Percentiles rank a stretch among this genome's conserved stretches.
Conservation (phyloP, 2,797 vertebrate genomes). For the Octomys mimax region DNA sequence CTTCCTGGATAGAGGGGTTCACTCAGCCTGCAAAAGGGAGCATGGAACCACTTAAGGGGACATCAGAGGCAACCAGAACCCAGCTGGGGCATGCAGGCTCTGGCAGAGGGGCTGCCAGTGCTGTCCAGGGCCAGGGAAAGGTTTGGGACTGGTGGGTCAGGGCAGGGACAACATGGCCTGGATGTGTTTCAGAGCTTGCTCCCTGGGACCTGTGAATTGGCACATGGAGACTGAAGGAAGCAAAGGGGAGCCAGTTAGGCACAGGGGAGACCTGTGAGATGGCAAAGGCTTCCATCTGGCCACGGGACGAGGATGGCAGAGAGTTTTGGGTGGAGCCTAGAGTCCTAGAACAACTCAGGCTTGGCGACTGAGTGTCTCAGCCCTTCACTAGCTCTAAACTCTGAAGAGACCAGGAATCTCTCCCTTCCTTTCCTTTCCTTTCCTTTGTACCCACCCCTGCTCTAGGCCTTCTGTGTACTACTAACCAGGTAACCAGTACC, state of each 20-base stretch:
- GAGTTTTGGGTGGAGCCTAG: not conserved
- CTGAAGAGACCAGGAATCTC: not conserved
- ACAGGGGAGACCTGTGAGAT: rapidly evolving
- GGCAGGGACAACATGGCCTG: not conserved
- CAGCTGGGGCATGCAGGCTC: rapidly evolving
- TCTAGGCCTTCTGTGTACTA: not conserved
- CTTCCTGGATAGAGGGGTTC: not conserved
- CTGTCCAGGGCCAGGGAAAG: not conserved
- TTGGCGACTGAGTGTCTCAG: not conserved
- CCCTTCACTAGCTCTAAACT: not conserved
- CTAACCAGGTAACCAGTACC: not conserved
- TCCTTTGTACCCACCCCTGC: not conserved
- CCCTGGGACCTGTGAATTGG: not conserved
- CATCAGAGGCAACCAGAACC: not conserved
- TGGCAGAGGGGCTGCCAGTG: not conserved
- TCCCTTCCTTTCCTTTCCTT: not conserved
- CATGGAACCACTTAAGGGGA: not conserved
- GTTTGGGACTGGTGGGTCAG: not conserved
- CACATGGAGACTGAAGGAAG: not conserved
- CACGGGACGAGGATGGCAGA: not conserved
- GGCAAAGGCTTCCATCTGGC: rapidly evolving
- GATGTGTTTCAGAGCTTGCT: not conserved
- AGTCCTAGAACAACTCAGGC: not conserved
- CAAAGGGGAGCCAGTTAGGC: not conserved
- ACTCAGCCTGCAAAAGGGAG: not conserved